Conservation (phyloP, 2,888 invertebrate species). For the Erpobdella octoculata region DNA sequence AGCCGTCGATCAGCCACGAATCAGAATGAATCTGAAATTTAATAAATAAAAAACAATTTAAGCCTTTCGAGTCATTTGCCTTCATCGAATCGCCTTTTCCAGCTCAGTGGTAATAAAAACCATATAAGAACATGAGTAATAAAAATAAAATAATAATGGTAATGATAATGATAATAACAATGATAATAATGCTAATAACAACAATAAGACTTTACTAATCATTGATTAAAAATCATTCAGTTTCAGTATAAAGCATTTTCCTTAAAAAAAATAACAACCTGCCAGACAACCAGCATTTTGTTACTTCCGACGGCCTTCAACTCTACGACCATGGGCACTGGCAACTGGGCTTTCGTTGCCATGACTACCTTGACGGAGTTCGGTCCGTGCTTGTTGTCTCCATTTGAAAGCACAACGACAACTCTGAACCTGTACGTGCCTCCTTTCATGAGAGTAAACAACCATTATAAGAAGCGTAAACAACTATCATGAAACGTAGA, state of each 20-base stretch:
- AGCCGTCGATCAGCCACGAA: not conserved
- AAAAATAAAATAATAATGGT: no score
- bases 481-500: no score
- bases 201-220: no score
- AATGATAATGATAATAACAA: no score
- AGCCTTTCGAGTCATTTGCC: no score
- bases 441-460: constrained; percentile 44
- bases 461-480: no score
- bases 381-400: constrained; percentile 74
- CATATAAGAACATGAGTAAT: no score
- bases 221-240: not conserved
- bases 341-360: constrained; percentile 4
- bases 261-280: constrained; percentile 16
- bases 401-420: constrained; percentile 85
- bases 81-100: no score
- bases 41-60: not conserved
- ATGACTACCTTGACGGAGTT: constrained; percentile 52
- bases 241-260: not conserved
- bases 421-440: constrained; percentile 65
- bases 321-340: constrained; percentile 27
- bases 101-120: no score
- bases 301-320: constrained; percentile 11
- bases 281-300: constrained; percentile 29
- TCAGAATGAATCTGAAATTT: not conserved
- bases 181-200: no score